Conservation (phyloP, 2,888 invertebrate species). For the Cactoblastis cactorum region DNA sequence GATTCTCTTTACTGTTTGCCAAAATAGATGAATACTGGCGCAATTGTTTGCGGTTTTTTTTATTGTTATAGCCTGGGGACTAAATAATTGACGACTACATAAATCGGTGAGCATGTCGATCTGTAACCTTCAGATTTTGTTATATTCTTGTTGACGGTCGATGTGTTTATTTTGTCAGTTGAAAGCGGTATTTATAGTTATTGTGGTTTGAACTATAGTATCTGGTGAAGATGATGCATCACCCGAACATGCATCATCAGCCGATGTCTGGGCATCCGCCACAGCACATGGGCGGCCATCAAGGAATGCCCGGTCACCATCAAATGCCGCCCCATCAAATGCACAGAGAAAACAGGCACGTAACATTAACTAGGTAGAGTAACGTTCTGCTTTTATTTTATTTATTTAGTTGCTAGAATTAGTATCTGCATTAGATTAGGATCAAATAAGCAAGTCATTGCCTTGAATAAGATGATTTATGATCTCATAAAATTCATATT, state of each 20-base stretch:
- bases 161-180: slow-evolving; percentile 56
- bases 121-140: slow-evolving; percentile 42
- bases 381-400: slow-evolving; percentile 59
- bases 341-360: slow-evolving; percentile 82
- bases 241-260: slow-evolving; percentile 79
- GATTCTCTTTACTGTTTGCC: slow-evolving; percentile 91
- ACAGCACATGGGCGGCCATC: slow-evolving; percentile 69
- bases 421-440: background rate
- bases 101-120: slow-evolving; percentile 59
- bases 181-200: slow-evolving; percentile 43
- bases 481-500: background rate
- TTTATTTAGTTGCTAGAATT: slow-evolving; percentile 46
- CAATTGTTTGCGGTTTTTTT: slow-evolving; percentile 64
- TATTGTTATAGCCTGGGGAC: slow-evolving; percentile 47
- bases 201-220: slow-evolving; percentile 57
- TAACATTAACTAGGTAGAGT: slow-evolving; percentile 69
- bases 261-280: slow-evolving; percentile 74
- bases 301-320: slow-evolving; percentile 77
- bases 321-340: slow-evolving; percentile 83
- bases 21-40: slow-evolving; percentile 68
- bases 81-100: slow-evolving; percentile 42
- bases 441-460: background rate
- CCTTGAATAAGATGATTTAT: background rate
- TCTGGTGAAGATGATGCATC: slow-evolving; percentile 74
- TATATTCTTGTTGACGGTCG: slow-evolving; percentile 38